These are phyloP conservation scores for Lepidurus couesii DNA, from an alignment of 1,140 invertebrate genomes.

Conservation along the genomic window DNA sequence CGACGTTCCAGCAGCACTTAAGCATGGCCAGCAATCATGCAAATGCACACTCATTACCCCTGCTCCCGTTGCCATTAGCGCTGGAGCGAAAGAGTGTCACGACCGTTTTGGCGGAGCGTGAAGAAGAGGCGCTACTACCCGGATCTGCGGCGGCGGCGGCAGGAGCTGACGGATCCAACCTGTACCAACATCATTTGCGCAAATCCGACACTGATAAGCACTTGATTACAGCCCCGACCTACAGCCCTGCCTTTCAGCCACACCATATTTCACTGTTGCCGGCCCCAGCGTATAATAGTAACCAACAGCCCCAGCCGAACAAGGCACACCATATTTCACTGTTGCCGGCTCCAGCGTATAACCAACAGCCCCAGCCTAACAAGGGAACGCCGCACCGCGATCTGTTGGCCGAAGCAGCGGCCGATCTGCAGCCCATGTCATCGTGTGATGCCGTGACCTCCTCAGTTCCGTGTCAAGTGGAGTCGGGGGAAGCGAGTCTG, in stretches of 20 bases:
- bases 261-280: background rate
- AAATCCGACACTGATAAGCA: background rate
- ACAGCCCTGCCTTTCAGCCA: background rate
- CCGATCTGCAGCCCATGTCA: background rate
- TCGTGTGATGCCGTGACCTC: background rate
- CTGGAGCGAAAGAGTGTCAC: conserved; percentile 3
- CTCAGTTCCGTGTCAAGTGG: background rate
- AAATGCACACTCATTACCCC: background rate
- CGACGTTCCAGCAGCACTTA: conserved; percentile 14
- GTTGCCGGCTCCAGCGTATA: background rate
- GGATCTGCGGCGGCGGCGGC: background rate
- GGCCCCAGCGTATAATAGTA: background rate
- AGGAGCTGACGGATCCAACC: background rate
- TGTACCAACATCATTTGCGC: conserved; percentile 21
- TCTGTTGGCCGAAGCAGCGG: background rate
- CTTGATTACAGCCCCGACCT: background rate
- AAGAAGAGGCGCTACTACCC: conserved; percentile 15
- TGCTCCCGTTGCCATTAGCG: background rate
- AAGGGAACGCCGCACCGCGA: conserved; percentile 26
- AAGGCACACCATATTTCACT: background rate
- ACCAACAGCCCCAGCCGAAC: background rate
- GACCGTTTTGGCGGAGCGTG: conserved; percentile 24
- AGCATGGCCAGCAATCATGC: background rate
- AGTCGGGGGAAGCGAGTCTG: background rate
- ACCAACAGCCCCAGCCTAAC: conserved; percentile 7